Base-by-base conservation (phyloP, 2,888 invertebrate species). In the Hypolimnas misippus region DNA sequence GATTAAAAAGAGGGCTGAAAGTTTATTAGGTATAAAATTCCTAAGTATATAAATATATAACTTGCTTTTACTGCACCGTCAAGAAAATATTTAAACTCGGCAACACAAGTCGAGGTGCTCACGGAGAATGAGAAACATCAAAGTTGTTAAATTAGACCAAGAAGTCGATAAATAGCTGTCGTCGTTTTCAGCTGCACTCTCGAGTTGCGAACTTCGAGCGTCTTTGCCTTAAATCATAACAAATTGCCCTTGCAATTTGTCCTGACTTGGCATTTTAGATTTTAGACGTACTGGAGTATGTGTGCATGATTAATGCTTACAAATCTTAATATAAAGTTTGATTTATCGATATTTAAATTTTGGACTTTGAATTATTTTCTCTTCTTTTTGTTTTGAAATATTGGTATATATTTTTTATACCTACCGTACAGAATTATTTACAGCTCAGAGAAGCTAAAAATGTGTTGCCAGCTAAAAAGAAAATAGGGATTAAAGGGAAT, bases 181-280 rank as follows among this genome's bases (percentile, higher is more conserved):
- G 49, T 57, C 62, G 62, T 53, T 52, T 62, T 40, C 59, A 60
- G 62, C 44, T 55, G 60, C 56, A 51, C 54, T 61, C 31, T 40
- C 33, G 14, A 57, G 38, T 62, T 57, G 31, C 54, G 7, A 63
- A 57, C 52, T 63, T 46, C 52, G 49, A 58, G 49, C 35, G 56
- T 57, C 56, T 66, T 63, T 44, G 61, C 62, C 44, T 54, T 57
- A 60, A 68, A 65, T 67, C 62, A 56, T 66, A 65, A 71, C 64
- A 71, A 67, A 67, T 68, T 68, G 63, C 65, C 62, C 52, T 61
- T 51, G 52, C 65, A 66, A 65, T 60, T 65, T 65, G 54, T 57
- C 54, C 57, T 57, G 38, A 53, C 44, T 46, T 61, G 49, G 50
- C 46, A 50, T n/a, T 14, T 50, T 38, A 55, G 31, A 21, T 25